phyloP scores from a whole-genome alignment of 1,140 invertebrate genomes.

The Periplaneta americana region DNA sequence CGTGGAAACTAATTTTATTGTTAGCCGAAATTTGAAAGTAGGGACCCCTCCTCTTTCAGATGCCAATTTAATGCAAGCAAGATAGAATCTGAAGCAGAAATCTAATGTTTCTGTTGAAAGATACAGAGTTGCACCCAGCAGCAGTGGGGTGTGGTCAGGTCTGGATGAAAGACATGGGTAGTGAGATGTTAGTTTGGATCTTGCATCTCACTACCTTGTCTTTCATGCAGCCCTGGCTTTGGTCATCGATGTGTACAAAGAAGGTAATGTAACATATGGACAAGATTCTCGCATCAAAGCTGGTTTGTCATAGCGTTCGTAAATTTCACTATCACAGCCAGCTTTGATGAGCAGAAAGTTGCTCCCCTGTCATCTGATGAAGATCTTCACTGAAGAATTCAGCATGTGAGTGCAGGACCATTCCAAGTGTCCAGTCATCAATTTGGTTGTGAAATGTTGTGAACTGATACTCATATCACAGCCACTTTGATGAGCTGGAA shows the following conservation, averaged over 20 bases:
- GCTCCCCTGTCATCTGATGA: slow-evolving; percentile 23
- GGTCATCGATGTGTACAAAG: not conserved
- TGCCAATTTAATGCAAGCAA: no score
- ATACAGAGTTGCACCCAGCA: not conserved
- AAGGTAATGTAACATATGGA: slow-evolving; percentile 20
- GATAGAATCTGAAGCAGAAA: no score
- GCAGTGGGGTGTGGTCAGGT: not conserved
- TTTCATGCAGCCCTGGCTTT: slow-evolving; percentile 59
- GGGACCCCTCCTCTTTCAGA: no score
- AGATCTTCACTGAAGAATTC: not conserved
- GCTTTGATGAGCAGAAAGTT: slow-evolving; percentile 72
- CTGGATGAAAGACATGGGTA: slow-evolving; percentile 89
- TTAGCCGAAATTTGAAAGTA: no score
- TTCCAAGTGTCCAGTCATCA: slow-evolving; percentile 52
- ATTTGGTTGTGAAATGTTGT: slow-evolving; percentile 66
- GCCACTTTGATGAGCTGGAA: slow-evolving; percentile 74
- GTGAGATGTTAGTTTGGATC: slow-evolving; percentile 70
- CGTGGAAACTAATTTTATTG: no score
- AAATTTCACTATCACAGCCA: slow-evolving; percentile 68
- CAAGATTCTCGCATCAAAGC: slow-evolving; percentile 61
- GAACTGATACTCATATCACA: slow-evolving; percentile 59
- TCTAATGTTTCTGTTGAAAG: no score
- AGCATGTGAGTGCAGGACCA: not conserved
- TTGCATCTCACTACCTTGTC: slow-evolving; percentile 88
- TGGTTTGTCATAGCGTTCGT: slow-evolving; percentile 66